Base-by-base conservation (phyloP, 2,797 vertebrate species). In the Nothura maculosa region DNA sequence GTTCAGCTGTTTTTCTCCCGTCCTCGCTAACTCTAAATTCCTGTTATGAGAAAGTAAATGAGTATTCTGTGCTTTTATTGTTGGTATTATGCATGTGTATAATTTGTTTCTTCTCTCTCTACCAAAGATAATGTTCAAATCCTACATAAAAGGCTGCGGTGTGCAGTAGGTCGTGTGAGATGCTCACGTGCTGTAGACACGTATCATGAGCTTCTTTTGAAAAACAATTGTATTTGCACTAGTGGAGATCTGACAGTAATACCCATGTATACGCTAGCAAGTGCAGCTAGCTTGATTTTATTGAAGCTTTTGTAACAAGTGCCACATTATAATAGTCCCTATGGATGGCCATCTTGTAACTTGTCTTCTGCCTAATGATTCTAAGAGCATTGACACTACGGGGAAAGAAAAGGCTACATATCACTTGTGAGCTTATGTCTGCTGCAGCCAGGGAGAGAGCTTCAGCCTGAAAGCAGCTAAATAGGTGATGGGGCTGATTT, bases 401-500 rank as follows among this genome's bases (percentile, higher is more conserved):
- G 64, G 58, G 25, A 84, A 70, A 42, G 24, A 28, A 19, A 27
- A 80, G 45, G 42, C 2, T 50, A 25, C 60, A 77, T 32, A 36
- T 43, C 42, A 5, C 22, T 55, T 42, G n/a, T 52, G 38, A 66
- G 9, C 3, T 48, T 10, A 0, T 0, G 8, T 32, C 21, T 22
- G 10, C 12, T 9, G 9, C 28, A 61, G 28, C 13, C 69, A 38
- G 6, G 12, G 34, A 24, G 22, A 57, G 48, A 36, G 21, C 5
- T 76, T 83, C 42, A 32, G 28, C 38, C 27, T 24, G 22, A 9
- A 6, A 54, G 27, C 36, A 4, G 36, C 54, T n/a, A 17, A 32
- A 48, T 1, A 0, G 1, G 6, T 0, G 0, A 3, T 34, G 0
- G 0, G 36, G 70, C 10, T 1, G 21, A 15, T 1, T 24, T 0